phyloP scores from a whole-genome alignment of 2,888 invertebrate genomes.

The Lepidocyrtinus sp. region DNA sequence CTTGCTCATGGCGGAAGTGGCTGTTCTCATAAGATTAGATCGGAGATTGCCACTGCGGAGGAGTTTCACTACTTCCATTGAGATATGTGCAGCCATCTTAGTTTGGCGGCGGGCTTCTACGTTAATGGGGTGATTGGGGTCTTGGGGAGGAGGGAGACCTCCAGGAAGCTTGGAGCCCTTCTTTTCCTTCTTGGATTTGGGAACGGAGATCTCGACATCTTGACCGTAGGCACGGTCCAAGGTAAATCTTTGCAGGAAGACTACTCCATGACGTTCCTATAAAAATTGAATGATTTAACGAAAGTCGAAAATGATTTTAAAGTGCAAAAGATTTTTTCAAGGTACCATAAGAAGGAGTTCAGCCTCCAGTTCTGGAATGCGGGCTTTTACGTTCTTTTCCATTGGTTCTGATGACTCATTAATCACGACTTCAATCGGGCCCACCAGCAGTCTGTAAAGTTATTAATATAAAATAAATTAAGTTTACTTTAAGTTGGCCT shows the following conservation, averaged over 20 bases:
- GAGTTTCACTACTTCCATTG: conserved; percentile 70
- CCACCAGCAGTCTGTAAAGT: conserved; percentile 65
- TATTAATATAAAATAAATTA: not conserved
- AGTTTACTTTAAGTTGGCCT: not conserved
- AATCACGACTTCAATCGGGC: conserved; percentile 66
- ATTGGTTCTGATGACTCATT: conserved; percentile 69
- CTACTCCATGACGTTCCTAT: conserved; percentile 69
- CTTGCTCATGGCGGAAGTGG: conserved; percentile 68
- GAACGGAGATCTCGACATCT: conserved; percentile 70
- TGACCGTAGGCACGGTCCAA: conserved; percentile 69
- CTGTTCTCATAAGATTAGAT: conserved; percentile 69
- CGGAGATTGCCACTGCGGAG: conserved; percentile 68
- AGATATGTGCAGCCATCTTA: conserved; percentile 70
- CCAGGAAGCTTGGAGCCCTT: conserved; percentile 57
- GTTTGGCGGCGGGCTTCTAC: conserved; percentile 67
- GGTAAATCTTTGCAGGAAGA: conserved; percentile 69
- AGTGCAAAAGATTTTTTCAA: conserved; percentile 2
- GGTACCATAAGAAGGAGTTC: conserved; percentile 69
- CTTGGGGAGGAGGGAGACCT: conserved; percentile 52
- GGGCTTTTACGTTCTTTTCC: conserved; percentile 68
- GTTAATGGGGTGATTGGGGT: conserved; percentile 65
- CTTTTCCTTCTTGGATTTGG: conserved; percentile 65
- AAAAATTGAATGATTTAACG: too few relatives aligned
- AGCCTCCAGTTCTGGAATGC: conserved; percentile 69
- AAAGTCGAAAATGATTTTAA: too few relatives aligned